Conservation (phyloP, 2,888 invertebrate genomes). For the Strigamia maritima region DNA sequence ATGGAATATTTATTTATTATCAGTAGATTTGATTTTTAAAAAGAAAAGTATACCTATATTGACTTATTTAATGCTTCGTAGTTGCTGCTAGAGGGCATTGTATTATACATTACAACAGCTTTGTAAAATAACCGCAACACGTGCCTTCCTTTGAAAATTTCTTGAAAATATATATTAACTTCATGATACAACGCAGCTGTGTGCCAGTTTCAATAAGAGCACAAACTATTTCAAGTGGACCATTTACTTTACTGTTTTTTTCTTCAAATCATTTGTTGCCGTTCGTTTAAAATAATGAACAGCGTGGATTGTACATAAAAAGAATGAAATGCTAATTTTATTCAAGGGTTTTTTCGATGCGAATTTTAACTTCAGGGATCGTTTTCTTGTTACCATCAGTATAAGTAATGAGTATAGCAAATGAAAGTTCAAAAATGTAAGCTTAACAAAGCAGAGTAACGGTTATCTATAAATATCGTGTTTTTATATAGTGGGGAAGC, state of each 20-base stretch:
- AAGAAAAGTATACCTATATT: not conserved
- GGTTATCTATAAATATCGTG: not conserved
- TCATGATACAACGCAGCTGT: constrained; percentile 15
- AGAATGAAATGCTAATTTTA: not conserved
- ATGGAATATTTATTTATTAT: not conserved
- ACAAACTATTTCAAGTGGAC: constrained; percentile 5
- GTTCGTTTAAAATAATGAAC: not conserved
- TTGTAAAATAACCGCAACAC: constrained; percentile 23
- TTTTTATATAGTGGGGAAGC: not conserved
- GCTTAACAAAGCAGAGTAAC: not conserved
- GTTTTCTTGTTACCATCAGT: not conserved
- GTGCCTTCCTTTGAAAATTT: constrained; percentile 8
- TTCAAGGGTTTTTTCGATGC: not conserved
- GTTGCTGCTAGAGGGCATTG: not conserved
- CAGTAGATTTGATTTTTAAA: not conserved
- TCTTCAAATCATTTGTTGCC: constrained; percentile 9
- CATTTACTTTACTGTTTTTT: constrained; percentile 8
- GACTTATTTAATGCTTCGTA: not conserved
- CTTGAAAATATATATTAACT: constrained; percentile 22
- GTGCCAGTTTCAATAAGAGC: constrained; percentile 19
- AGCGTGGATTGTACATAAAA: not conserved
- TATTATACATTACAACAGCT: constrained; percentile 17
- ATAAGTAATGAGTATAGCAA: not conserved
- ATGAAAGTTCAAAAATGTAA: not conserved
- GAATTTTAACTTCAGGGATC: not conserved